phyloP scores from a whole-genome alignment of 2,113 vertebrate species.

The Emydocephalus ijimae region DNA sequence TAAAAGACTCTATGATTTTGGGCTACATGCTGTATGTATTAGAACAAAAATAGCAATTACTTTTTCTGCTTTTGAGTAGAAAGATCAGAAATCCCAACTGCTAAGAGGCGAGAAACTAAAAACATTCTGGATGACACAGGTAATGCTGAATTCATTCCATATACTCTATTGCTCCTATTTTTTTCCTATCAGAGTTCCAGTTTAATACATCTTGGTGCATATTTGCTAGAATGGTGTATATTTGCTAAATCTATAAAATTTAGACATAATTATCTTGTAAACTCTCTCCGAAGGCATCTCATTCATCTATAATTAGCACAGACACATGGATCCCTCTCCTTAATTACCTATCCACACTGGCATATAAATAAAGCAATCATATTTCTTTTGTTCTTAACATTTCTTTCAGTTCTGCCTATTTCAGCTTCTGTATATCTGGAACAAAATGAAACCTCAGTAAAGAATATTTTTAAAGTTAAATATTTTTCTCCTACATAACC shows the following conservation, averaged over 20 bases:
- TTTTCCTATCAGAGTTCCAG: background rate
- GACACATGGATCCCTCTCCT: background rate
- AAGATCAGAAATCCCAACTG: background rate
- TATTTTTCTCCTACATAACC: background rate
- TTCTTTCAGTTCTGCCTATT: background rate
- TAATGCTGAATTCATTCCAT: background rate
- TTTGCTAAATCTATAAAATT: background rate
- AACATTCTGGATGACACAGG: background rate
- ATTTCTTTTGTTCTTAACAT: background rate
- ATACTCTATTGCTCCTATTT: background rate
- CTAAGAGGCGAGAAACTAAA: background rate
- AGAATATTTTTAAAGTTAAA: background rate
- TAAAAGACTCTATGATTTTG: background rate
- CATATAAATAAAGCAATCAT: background rate
- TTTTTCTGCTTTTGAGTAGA: background rate
- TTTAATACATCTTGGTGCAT: background rate
- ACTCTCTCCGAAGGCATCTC: background rate
- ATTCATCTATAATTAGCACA: background rate
- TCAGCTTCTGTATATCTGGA: background rate
- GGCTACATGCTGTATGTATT: background rate
- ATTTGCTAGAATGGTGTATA: background rate
- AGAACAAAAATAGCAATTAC: background rate
- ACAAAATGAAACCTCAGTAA: background rate
- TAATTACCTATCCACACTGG: background rate
- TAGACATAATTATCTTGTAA: background rate